Evolutionary conservation across 2,113 vertebrate species (phyloP).

Genomic region (Poeciliopsis turrubarensis): DNA sequence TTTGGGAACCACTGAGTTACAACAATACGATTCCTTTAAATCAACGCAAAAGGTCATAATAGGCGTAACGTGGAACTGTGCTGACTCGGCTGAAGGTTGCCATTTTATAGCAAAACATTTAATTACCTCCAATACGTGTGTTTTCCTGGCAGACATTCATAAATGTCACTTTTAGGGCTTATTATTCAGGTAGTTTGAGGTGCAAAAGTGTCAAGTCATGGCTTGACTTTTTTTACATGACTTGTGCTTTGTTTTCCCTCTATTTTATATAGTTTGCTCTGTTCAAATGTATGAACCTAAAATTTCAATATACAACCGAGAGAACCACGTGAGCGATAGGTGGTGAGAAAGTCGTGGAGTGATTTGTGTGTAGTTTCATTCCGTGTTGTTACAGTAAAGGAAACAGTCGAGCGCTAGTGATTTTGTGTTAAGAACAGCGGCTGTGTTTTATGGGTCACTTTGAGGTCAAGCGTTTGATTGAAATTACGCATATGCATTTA

Average conservation of each 20-base stretch:
- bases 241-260: neutral
- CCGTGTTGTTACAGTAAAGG: neutral
- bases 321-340: neutral
- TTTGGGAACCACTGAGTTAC: too few relatives aligned
- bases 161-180: conserved; percentile 63
- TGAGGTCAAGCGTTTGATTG: neutral
- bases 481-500: neutral
- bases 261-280: neutral
- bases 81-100: conserved; percentile 6
- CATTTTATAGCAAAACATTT: conserved; percentile 21
- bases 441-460: neutral
- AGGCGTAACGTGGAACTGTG: conserved; percentile 19
- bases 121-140: conserved; percentile 30
- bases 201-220: conserved; percentile 19
- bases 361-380: neutral
- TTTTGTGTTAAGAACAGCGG: neutral
- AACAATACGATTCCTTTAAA: conserved; percentile 13
- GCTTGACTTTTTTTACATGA: neutral
- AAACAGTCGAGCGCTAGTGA: neutral
- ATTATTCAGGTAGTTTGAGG: conserved; percentile 71
- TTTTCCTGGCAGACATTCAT: conserved; percentile 37
- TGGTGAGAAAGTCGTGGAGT: neutral
- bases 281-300: neutral
- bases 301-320: neutral
- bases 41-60: conserved; percentile 23